Evolutionary conservation across 2,888 invertebrate species (phyloP), one percentile per base, ranked within the genome.

Genomic region (Rhogogaster chlorosoma): DNA sequence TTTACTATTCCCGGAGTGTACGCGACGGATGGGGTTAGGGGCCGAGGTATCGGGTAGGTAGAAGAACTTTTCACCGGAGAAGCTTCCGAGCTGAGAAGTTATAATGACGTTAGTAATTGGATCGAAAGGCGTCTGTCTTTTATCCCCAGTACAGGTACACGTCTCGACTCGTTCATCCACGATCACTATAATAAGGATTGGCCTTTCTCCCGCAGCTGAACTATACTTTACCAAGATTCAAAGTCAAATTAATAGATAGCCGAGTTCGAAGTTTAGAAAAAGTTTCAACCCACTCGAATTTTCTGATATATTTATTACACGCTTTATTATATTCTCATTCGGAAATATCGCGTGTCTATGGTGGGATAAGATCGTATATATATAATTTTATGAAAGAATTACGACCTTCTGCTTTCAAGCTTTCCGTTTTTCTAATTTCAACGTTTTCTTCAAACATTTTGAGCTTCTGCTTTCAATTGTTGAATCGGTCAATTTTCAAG

Each of bases 81-180:
- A 73, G 71, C 71, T 73, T 38, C 12, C 49, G 29, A 49, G 77
- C 49, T 29, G n/a, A 29, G 53, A 53, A 77, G 53, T 77, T 53
- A n/a, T 77, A 77, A 77, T 77, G 77, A 77, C 77, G 77, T 77
- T 77, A 53, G 77, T 77, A 77, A 77, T 77, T 49, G 77, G 77
- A 77, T 77, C 77, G 49, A 32, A 53, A 77, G 77, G n/a, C 49
- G 77, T 53, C 77, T 77, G 77, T 53, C 73, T 73, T 73, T 73
- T 18, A 73, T 73, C 45, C 73, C 45, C 38, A 10, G 12, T 70
- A 9, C 73, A 15, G 36, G 73, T 42, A 73, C 73, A 42, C 45
- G 73, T 42, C 73, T 42, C 22, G 45, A 42, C 42, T 73, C 73
- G 42, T 73, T 38, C 42, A 73, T 42, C 42, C n/a, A 5, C 73